Evolutionary conservation across 2,888 invertebrate genomes (phyloP).

Genomic region (Ennomos quercinarius): DNA sequence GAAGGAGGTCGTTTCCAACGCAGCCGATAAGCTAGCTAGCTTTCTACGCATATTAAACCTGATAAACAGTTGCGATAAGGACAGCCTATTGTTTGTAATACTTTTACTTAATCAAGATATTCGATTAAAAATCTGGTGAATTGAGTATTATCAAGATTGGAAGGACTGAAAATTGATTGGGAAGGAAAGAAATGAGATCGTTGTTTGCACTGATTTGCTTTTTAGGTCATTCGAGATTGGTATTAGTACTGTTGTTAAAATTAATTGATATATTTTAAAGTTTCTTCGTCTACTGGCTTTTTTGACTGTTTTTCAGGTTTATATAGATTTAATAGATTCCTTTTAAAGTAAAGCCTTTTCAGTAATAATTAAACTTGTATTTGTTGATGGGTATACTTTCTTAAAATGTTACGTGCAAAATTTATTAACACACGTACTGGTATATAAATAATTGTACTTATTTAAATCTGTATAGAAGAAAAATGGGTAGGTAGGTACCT

Average conservation of each 20-base stretch:
- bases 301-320: too few relatives aligned
- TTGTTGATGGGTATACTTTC: too few relatives aligned
- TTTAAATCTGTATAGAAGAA: too few relatives aligned
- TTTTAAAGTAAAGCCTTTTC: too few relatives aligned
- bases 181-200: conserved; percentile 39
- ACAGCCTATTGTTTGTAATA: conserved; percentile 69
- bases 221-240: conserved; percentile 4
- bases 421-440: not conserved
- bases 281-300: too few relatives aligned
- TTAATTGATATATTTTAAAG: too few relatives aligned
- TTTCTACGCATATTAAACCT: conserved; percentile 82
- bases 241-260: not conserved
- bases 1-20: conserved; percentile 67
- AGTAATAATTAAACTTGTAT: too few relatives aligned
- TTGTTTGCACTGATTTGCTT: conserved; percentile 9
- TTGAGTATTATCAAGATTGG: conserved; percentile 56
- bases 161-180: conserved; percentile 46
- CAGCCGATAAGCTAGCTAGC: conserved; percentile 69
- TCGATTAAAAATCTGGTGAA: conserved; percentile 72
- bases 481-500: too few relatives aligned
- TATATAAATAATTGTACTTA: too few relatives aligned
- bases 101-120: conserved; percentile 73
- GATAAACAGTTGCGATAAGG: conserved; percentile 75
- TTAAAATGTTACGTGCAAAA: too few relatives aligned
- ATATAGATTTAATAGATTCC: too few relatives aligned